A percentile compares a stretch with the other conserved stretches of the same genome.
These are phyloP conservation scores for Acrocyrtus sp. DNA, from an alignment of 2,888 invertebrate genomes.

Conservation along the genomic window DNA sequence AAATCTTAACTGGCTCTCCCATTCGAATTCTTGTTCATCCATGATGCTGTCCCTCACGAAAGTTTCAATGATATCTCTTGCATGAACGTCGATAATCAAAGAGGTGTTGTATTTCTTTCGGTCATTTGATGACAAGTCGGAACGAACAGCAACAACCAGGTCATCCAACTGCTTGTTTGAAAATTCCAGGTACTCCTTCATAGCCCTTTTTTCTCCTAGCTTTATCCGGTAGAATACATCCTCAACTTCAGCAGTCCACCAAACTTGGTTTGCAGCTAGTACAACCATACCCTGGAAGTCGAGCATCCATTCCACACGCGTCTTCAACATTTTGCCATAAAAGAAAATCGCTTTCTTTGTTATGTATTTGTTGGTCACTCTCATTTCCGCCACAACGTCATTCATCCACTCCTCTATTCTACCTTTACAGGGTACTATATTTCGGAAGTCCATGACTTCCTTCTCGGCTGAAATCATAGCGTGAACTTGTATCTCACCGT, in stretches of 20 bases:
- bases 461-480: slow-evolving; percentile 90
- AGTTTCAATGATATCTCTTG: slow-evolving; percentile 76
- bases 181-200: slow-evolving; percentile 87
- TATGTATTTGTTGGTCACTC: slow-evolving; percentile 80
- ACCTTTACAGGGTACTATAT: slow-evolving; percentile 77
- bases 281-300: slow-evolving; percentile 90
- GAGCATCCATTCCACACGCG: slow-evolving; percentile 82
- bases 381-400: slow-evolving; percentile 84
- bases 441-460: slow-evolving; percentile 85
- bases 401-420: slow-evolving; percentile 95
- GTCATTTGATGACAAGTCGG: slow-evolving; percentile 81
- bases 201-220: slow-evolving; percentile 81
- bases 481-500: slow-evolving; percentile 75
- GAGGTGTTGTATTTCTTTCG: slow-evolving; percentile 88
- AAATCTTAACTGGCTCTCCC: slow-evolving; percentile 93
- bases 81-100: slow-evolving; percentile 91
- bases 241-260: slow-evolving; percentile 97
- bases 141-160: slow-evolving; percentile 78
- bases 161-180: slow-evolving; percentile 86
- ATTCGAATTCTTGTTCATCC: slow-evolving; percentile 86
- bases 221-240: slow-evolving; percentile 75
- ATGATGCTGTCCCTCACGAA: slow-evolving; percentile 84
- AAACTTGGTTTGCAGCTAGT: slow-evolving; percentile 86
- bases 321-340: slow-evolving; percentile 79
- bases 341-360: slow-evolving; percentile 89